Evolutionary conservation across 2,113 vertebrate genomes (phyloP), one percentile per base, ranked within the genome.

Genomic region (Rostratula benghalensis): DNA sequence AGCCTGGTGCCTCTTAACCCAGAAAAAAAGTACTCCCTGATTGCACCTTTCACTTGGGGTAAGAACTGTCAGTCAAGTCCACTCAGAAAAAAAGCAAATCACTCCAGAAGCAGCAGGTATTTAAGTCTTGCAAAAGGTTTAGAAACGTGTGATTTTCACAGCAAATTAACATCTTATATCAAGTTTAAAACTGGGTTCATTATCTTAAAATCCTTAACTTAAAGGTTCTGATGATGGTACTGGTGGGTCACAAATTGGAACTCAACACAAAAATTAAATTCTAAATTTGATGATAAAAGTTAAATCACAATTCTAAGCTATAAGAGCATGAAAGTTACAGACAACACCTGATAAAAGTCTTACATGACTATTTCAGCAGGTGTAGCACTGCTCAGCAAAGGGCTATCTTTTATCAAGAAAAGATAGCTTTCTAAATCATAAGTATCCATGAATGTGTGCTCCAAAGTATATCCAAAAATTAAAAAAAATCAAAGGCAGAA

Each of bases 401-500:
- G 89, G 79, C 71, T 95, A 50, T 63, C 81, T 97, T 96, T 97
- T 81, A 93, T 93, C 51, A 93, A 76, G 54, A 94, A 96, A 96
- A 92, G 45, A 91, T 53, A 56, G 68, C 93, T 91, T 95, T 95
- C 46, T 82, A 97, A 95, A 85, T 93, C 83, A 94, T 96, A 97
- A 86, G 94, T 25, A 97, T 91, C 83, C 76, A 96, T 85, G 90
- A 95, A 31, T 9, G 7, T 39, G n/a, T 48, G 75, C 37, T 70
- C 37, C 43, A 39, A 86, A 85, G 41, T 21, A 83, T 3, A 53
- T 12, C 2, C 31, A 60, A 31, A 27, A 41, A 43, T 43, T 13
- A 59, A 76, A 64, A n/a, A 13, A 35, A 17, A 75, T 93, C 48
- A 68, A 83, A 91, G 54, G 28, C 35, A 89, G 22, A 83, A 85